phyloP scores from a whole-genome alignment of 2,797 vertebrate genomes.

The Pseudopleuronectes americanus region DNA sequence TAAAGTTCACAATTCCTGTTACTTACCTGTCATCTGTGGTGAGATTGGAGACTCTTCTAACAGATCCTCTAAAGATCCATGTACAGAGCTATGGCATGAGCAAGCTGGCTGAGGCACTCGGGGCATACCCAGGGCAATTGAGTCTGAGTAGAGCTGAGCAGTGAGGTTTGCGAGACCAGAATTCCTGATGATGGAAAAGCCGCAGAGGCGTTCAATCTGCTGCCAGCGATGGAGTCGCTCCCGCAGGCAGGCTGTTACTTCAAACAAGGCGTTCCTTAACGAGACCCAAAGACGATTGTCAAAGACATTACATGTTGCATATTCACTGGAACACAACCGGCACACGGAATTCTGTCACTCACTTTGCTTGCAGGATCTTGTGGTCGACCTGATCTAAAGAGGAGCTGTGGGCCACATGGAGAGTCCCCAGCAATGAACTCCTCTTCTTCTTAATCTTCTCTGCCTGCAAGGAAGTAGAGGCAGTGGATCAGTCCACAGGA shows the following conservation, averaged over 20 bases:
- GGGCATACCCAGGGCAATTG: slow-evolving; percentile 88
- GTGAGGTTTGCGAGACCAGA: slow-evolving; percentile 91
- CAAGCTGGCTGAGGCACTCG: slow-evolving; percentile 88
- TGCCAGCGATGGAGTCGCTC: slow-evolving; percentile 98
- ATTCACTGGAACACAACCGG: slow-evolving; percentile 2
- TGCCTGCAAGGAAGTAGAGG: slow-evolving; percentile 81
- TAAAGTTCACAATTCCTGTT: slow-evolving; percentile 1
- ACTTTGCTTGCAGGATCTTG: slow-evolving; percentile 99
- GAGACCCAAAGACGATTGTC: slow-evolving; percentile 12
- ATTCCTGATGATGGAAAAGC: slow-evolving; percentile 94
- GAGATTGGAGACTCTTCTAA: slow-evolving; percentile 91
- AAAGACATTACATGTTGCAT: slow-evolving; percentile 1
- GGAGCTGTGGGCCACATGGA: slow-evolving; percentile 97
- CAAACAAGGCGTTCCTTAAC: slow-evolving; percentile 91
- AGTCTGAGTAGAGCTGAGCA: slow-evolving; percentile 93
- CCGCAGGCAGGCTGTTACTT: slow-evolving; percentile 93
- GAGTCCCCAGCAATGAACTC: slow-evolving; percentile 94
- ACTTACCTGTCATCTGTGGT: slow-evolving; percentile 86
- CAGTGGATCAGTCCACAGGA: background rate
- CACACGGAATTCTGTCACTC: slow-evolving; percentile 64
- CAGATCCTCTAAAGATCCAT: slow-evolving; percentile 89
- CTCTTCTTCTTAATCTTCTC: slow-evolving; percentile 99
- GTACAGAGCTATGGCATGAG: slow-evolving; percentile 71
- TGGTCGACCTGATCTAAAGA: slow-evolving; percentile 98
- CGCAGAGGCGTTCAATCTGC: slow-evolving; percentile 94